These are phyloP conservation scores for Dorcus hopei DNA, from an alignment of 2,888 invertebrate species.

Conservation along the genomic window DNA sequence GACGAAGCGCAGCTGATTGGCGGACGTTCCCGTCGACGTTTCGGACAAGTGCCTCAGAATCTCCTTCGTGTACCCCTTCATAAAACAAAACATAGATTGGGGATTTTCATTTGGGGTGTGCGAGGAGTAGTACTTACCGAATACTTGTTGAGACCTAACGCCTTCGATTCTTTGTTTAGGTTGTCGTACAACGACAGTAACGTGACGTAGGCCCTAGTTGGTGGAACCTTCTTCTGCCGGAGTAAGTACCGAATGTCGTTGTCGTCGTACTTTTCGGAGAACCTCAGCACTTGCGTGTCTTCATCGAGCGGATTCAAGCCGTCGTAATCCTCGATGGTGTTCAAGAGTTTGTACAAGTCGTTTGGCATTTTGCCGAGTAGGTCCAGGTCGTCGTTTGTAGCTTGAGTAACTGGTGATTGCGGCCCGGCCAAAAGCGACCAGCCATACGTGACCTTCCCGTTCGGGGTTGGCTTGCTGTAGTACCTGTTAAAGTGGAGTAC, in stretches of 20 bases:
- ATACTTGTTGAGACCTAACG: constrained; percentile 59
- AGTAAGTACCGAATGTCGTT: constrained; percentile 36
- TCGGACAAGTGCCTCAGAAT: constrained; percentile 56
- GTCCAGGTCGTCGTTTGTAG: constrained; percentile 28
- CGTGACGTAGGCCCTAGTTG: constrained; percentile 59
- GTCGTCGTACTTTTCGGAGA: constrained; percentile 42
- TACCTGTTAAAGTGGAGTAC: neutral
- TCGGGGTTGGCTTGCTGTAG: neutral
- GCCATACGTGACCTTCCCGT: neutral
- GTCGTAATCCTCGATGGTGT: constrained; percentile 30
- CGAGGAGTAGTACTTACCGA: constrained; percentile 49
- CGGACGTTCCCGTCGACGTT: constrained; percentile 57
- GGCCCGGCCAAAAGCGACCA: neutral
- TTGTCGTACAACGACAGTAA: constrained; percentile 61
- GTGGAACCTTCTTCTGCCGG: constrained; percentile 53
- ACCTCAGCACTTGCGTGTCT: constrained; percentile 31
- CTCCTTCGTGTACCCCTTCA: constrained; percentile 60
- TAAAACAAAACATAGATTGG: constrained; percentile 7
- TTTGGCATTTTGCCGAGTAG: constrained; percentile 41
- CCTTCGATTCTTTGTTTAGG: constrained; percentile 64
- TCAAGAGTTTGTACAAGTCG: constrained; percentile 44
- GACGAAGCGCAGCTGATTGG: constrained; percentile 57
- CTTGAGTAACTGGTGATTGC: neutral
- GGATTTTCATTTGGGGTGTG: neutral
- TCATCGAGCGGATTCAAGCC: constrained; percentile 27